These are phyloP conservation scores for Hermaeophaga mercurialis DNA, from an alignment of 2,888 invertebrate genomes.

Conservation along the genomic window DNA sequence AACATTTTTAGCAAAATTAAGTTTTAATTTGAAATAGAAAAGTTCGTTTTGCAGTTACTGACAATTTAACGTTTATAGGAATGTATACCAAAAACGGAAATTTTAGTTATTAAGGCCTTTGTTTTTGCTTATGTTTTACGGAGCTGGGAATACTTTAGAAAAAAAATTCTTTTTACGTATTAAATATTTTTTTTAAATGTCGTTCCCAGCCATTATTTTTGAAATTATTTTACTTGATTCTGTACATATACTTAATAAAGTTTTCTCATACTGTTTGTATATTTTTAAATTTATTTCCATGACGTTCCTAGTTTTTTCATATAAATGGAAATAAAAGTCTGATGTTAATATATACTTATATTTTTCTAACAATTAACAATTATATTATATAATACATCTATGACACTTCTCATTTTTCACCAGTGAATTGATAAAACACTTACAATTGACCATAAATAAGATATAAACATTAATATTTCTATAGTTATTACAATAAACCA, in stretches of 20 bases:
- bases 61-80: constrained; percentile 17
- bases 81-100: constrained; percentile 21
- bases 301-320: neutral
- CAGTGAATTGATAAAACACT: no score
- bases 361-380: no score
- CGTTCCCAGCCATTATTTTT: constrained; percentile 18
- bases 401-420: no score
- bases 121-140: constrained; percentile 29
- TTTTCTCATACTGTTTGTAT: constrained; percentile 44
- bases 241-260: constrained; percentile 46
- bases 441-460: no score
- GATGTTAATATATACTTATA: no score
- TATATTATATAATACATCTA: no score
- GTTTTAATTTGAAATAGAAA: constrained; percentile 1
- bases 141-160: neutral
- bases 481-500: no score
- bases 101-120: constrained; percentile 28
- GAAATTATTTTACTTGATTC: constrained; percentile 39
- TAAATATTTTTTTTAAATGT: neutral
- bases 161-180: no score
- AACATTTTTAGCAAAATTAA: no score
- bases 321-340: no score
- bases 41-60: constrained; percentile 14
- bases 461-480: no score
- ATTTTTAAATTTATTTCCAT: constrained; percentile 7